Conservation (phyloP, 2,113 vertebrate species). For the Larimichthys crocea region DNA sequence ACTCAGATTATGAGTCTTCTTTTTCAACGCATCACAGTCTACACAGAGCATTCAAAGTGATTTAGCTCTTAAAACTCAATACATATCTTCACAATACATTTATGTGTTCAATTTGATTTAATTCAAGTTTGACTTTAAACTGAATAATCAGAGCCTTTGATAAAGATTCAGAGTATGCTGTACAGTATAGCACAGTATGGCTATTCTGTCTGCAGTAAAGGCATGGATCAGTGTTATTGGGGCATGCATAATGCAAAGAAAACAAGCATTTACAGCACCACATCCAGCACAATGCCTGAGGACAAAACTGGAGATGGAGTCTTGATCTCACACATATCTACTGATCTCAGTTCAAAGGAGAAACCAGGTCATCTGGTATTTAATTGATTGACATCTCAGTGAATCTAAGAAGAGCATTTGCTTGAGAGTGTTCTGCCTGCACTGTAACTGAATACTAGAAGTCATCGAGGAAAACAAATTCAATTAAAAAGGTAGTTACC, state of each 20-base stretch:
- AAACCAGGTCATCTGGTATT: slow-evolving; percentile 69
- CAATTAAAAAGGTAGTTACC: background rate
- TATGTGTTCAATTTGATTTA: background rate
- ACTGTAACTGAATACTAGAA: background rate
- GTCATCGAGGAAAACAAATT: background rate
- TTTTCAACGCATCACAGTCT: background rate
- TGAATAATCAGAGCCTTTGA: background rate
- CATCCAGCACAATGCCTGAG: slow-evolving; percentile 23
- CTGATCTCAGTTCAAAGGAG: slow-evolving; percentile 32
- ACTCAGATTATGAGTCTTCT: too few species aligned
- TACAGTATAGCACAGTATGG: background rate
- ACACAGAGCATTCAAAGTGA: background rate
- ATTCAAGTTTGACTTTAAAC: too few species aligned
- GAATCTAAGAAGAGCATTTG: slow-evolving; percentile 27
- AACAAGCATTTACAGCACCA: slow-evolving; percentile 69
- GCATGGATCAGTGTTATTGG: slow-evolving; percentile 64
- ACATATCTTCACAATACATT: background rate
- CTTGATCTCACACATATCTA: slow-evolving; percentile 28
- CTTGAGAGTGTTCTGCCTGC: background rate
- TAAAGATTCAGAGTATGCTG: background rate
- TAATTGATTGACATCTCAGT: slow-evolving; percentile 54
- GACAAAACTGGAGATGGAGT: slow-evolving; percentile 23
- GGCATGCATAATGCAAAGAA: slow-evolving; percentile 72
- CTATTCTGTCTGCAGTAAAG: background rate
- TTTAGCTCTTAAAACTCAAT: background rate